Evolutionary conservation across 1,140 invertebrate species (phyloP).

Genomic region (Drosophila erecta): DNA sequence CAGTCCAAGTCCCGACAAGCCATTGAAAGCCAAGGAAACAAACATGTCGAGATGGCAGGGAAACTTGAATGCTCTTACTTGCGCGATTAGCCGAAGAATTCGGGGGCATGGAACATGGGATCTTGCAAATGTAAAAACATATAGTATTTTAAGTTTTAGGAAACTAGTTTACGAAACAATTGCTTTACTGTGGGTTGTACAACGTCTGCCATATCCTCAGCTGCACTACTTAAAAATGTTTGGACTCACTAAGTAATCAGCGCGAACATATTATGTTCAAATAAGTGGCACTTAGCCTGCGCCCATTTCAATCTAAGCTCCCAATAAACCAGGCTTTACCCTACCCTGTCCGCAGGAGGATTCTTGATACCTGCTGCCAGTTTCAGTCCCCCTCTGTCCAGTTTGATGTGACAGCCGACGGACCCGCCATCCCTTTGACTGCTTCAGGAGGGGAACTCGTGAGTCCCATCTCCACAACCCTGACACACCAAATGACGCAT

Average conservation of each 20-base stretch:
- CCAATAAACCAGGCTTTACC: constrained; percentile 16
- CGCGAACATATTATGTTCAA: neutral
- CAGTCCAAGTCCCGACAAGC: constrained; percentile 27
- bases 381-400: constrained; percentile 31
- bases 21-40: constrained; percentile 50
- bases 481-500: constrained; percentile 73
- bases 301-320: neutral
- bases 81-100: no score
- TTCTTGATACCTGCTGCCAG: constrained; percentile 36
- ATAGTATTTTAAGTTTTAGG: no score
- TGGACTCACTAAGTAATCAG: neutral
- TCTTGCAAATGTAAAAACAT: no score
- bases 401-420: constrained; percentile 45
- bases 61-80: constrained; percentile 15
- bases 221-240: no score
- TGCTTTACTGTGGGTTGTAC: no score
- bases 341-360: constrained; percentile 1
- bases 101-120: no score
- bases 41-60: neutral
- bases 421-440: neutral
- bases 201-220: no score
- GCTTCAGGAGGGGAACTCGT: constrained; percentile 7
- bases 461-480: constrained; percentile 15
- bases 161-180: no score
- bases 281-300: constrained; percentile 6